Conservation (phyloP, 2,113 vertebrate genomes). For the Syrmaticus mikado region DNA sequence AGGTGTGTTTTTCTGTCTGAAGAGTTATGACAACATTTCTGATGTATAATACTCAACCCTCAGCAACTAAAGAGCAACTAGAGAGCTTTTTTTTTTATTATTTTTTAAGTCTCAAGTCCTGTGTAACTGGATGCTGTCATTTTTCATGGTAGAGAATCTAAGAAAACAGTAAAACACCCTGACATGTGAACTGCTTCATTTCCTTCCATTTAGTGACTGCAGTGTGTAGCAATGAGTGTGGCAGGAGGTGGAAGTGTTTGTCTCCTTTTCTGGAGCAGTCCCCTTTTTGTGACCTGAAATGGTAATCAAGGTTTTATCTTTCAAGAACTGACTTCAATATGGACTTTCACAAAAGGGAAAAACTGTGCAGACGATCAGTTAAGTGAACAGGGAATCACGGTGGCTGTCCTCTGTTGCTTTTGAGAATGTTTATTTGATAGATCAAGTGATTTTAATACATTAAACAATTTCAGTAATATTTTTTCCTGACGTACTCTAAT, state of each 20-base stretch:
- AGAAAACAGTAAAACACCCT: background rate
- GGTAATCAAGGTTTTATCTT: background rate
- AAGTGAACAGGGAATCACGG: background rate
- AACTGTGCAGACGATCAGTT: background rate
- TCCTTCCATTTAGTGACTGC: background rate
- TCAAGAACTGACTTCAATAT: background rate
- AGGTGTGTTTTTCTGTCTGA: background rate
- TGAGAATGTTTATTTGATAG: constrained; percentile 4
- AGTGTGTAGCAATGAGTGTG: background rate
- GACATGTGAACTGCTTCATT: background rate
- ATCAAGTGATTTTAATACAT: constrained; percentile 14
- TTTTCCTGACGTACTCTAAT: background rate
- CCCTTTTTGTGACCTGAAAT: background rate
- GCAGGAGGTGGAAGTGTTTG: background rate
- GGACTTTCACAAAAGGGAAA: constrained; percentile 4
- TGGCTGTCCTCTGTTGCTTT: background rate
- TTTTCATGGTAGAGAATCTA: background rate
- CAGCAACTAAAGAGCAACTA: background rate
- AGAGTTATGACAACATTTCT: background rate
- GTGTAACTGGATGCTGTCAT: background rate
- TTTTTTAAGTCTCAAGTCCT: background rate
- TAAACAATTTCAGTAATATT: background rate
- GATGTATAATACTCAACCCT: background rate
- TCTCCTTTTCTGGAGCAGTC: background rate
- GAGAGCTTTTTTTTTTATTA: background rate